phyloP scores from a whole-genome alignment of 2,797 vertebrate genomes.

The Manis pentadactyla region DNA sequence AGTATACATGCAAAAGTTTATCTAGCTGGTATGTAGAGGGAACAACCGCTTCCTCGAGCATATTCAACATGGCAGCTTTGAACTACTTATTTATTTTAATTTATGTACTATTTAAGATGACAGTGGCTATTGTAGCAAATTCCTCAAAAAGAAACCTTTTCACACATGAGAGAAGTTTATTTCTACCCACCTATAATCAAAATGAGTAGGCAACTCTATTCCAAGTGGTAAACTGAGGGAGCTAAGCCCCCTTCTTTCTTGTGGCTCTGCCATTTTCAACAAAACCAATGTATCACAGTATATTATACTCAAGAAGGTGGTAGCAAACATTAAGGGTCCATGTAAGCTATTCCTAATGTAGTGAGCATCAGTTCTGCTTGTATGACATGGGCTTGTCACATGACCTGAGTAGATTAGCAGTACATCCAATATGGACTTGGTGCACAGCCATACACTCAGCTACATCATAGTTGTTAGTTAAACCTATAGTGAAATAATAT shows the following conservation, averaged over 20 bases:
- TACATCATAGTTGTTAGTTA: not conserved
- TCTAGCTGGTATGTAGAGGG: not conserved
- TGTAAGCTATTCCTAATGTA: not conserved
- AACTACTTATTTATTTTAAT: slow-evolving; percentile 2
- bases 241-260: not conserved
- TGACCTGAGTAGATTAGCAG: not conserved
- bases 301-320: not conserved
- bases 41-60: not conserved
- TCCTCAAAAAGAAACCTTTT: not conserved
- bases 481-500: not conserved
- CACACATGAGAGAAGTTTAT: not conserved
- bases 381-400: not conserved
- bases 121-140: not conserved
- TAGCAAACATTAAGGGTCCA: not conserved
- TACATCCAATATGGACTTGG: not conserved
- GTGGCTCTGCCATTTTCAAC: not conserved
- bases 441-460: not conserved
- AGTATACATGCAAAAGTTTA: not conserved
- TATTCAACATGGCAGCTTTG: not conserved
- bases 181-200: not conserved
- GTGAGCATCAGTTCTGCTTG: not conserved
- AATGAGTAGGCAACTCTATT: not conserved
- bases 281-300: not conserved
- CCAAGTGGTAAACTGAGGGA: not conserved
- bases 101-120: slow-evolving; percentile 39